Percentiles rank a stretch among this genome's conserved stretches.
These are phyloP conservation scores for Festucalex cinctus DNA, from an alignment of 2,113 vertebrate genomes.

Conservation along the genomic window DNA sequence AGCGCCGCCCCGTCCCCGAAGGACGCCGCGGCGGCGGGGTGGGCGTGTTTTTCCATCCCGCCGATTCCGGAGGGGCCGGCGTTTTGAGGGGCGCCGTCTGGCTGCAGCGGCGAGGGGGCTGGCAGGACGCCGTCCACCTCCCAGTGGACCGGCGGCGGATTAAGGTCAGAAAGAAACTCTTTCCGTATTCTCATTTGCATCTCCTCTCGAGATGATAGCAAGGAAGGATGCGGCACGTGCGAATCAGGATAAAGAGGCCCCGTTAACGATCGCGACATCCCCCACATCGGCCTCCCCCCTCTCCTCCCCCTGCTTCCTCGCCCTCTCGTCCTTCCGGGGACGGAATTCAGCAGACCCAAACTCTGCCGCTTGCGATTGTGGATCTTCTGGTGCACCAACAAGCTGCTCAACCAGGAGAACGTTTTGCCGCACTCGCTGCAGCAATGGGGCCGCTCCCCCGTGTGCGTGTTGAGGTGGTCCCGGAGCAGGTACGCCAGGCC, in stretches of 20 bases:
- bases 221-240: conserved; percentile 29
- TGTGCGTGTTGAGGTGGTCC: conserved; percentile 79
- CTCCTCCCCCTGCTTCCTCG: conserved; percentile 50
- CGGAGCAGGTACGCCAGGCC: conserved; percentile 74
- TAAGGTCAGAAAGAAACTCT: conserved; percentile 36
- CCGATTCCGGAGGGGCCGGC: conserved; percentile 28
- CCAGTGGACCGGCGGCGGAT: conserved; percentile 55
- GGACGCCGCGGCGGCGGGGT: conserved; percentile 27
- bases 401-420: conserved; percentile 78
- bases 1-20: conserved; percentile 56
- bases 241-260: conserved; percentile 38
- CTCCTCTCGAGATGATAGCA: conserved; percentile 33
- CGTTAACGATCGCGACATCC: conserved; percentile 42
- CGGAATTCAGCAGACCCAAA: conserved; percentile 37
- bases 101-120: conserved; percentile 28
- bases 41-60: conserved; percentile 48
- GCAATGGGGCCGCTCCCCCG: conserved; percentile 74
- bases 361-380: conserved; percentile 68
- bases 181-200: conserved; percentile 35
- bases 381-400: conserved; percentile 76
- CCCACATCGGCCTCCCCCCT: conserved; percentile 42
- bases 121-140: conserved; percentile 58
- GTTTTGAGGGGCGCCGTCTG: conserved; percentile 31
- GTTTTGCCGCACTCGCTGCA: conserved; percentile 74
- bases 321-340: conserved; percentile 47